Evolutionary conservation across 2,797 vertebrate genomes (phyloP).

Genomic region (Macropus fuliginosus): DNA sequence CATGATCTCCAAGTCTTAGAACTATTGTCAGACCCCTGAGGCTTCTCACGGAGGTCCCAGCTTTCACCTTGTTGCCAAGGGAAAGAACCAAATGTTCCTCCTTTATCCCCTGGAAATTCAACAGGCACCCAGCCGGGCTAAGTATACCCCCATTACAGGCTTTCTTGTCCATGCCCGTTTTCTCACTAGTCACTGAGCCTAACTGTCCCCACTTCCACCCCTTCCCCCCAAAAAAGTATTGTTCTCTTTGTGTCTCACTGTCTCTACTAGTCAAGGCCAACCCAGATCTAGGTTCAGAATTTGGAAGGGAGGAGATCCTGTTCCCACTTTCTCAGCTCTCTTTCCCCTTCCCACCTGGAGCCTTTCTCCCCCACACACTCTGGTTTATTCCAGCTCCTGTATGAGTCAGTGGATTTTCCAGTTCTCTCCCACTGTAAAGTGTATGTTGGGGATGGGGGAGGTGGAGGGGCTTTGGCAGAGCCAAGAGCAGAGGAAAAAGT

Average conservation of each 20-base stretch:
- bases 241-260: background rate
- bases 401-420: slow-evolving; percentile 76
- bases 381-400: background rate
- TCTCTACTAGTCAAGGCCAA: background rate
- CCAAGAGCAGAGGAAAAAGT: slow-evolving; percentile 78
- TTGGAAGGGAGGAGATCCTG: background rate
- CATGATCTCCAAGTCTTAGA: background rate
- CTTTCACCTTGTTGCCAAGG: background rate
- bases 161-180: background rate
- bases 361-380: background rate
- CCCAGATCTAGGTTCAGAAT: background rate
- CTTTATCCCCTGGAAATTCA: background rate
- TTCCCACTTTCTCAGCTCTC: background rate
- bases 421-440: slow-evolving; percentile 73
- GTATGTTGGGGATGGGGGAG: slow-evolving; percentile 68
- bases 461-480: slow-evolving; percentile 5
- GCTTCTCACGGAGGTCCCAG: background rate
- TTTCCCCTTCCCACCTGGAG: background rate
- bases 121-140: fast-evolving
- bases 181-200: background rate
- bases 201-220: background rate
- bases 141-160: background rate
- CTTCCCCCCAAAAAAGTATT: background rate
- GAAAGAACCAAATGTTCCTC: background rate
- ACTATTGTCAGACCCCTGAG: background rate